Conservation (phyloP, 2,797 vertebrate genomes). For the Microtus obscurus region DNA sequence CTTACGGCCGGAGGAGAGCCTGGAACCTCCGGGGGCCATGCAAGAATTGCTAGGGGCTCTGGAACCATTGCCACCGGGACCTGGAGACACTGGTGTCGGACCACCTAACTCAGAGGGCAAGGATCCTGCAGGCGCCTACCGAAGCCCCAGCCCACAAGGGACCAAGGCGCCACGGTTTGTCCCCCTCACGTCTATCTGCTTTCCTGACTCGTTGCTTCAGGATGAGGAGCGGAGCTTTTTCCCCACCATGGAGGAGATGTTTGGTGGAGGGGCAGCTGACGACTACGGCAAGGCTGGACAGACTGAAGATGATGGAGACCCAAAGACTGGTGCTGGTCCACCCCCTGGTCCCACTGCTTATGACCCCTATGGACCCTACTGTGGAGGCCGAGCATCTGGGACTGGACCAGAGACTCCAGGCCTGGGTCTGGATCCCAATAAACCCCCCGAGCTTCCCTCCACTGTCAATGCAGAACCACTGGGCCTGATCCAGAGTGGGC, state of each 20-base stretch:
- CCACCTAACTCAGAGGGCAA: slow-evolving; percentile 91
- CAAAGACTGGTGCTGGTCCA: slow-evolving; percentile 61
- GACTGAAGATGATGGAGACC: slow-evolving; percentile 58
- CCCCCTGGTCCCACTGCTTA: slow-evolving; percentile 58
- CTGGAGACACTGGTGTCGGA: slow-evolving; percentile 70
- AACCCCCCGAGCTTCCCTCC: slow-evolving; percentile 94
- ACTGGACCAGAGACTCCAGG: slow-evolving; percentile 85
- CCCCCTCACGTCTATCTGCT: slow-evolving; percentile 96
- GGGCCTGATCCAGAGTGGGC: slow-evolving; percentile 93
- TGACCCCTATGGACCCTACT: slow-evolving; percentile 80
- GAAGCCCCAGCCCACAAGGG: slow-evolving; percentile 91
- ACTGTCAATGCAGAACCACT: slow-evolving; percentile 96
- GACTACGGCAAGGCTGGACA: slow-evolving; percentile 91
- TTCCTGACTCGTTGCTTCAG: slow-evolving; percentile 95
- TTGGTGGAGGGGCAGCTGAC: slow-evolving; percentile 90
- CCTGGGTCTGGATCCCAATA: slow-evolving; percentile 93
- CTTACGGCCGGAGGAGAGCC: slow-evolving; percentile 78
- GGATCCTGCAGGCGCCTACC: slow-evolving; percentile 86
- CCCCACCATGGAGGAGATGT: slow-evolving; percentile 98
- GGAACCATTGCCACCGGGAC: slow-evolving; percentile 82
- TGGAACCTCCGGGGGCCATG: slow-evolving; percentile 86
- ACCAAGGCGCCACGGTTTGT: slow-evolving; percentile 91
- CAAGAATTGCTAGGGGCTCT: slow-evolving; percentile 87
- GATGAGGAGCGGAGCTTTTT: slow-evolving; percentile 97
- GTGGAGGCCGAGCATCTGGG: slow-evolving; percentile 45